Percentiles rank a stretch among this genome's conserved stretches.
Evolutionary conservation across 2,888 invertebrate genomes (phyloP).

Genomic region (Chelonus formosanus): DNA sequence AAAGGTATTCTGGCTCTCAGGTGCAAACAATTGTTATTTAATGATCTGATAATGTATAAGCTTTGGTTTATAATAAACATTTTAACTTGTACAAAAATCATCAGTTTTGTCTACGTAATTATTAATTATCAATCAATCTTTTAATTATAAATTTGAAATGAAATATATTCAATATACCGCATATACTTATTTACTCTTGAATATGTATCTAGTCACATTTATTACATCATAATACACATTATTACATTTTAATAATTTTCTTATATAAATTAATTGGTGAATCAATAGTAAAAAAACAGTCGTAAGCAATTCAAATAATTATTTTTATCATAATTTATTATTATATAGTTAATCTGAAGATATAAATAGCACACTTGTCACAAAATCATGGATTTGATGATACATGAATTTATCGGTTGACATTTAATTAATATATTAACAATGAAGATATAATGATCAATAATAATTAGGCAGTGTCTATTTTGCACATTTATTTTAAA

Average conservation of each 20-base stretch:
- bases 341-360: slow-evolving; percentile 45
- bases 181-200: slow-evolving; percentile 13
- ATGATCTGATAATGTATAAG: slow-evolving; percentile 55
- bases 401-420: neutral
- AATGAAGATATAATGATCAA: slow-evolving; percentile 8
- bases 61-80: slow-evolving; percentile 63
- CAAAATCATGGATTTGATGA: slow-evolving; percentile 3
- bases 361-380: slow-evolving; percentile 60
- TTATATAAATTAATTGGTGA: slow-evolving; percentile 48
- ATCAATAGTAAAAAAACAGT: slow-evolving; percentile 58
- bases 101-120: slow-evolving; percentile 6
- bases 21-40: slow-evolving; percentile 59
- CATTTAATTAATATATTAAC: slow-evolving; percentile 1
- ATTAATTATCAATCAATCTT: neutral
- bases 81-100: slow-evolving; percentile 54
- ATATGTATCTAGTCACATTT: slow-evolving; percentile 59
- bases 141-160: neutral
- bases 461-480: neutral
- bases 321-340: slow-evolving; percentile 39
- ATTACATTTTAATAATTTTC: slow-evolving; percentile 47
- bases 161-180: neutral
- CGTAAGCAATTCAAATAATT: slow-evolving; percentile 44
- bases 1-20: slow-evolving; percentile 56
- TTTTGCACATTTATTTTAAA: too few species aligned
- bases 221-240: slow-evolving; percentile 64